Evolutionary conservation across 1,140 invertebrate genomes (phyloP), one percentile per base, ranked within the genome.

Genomic region (Apis cerana): DNA sequence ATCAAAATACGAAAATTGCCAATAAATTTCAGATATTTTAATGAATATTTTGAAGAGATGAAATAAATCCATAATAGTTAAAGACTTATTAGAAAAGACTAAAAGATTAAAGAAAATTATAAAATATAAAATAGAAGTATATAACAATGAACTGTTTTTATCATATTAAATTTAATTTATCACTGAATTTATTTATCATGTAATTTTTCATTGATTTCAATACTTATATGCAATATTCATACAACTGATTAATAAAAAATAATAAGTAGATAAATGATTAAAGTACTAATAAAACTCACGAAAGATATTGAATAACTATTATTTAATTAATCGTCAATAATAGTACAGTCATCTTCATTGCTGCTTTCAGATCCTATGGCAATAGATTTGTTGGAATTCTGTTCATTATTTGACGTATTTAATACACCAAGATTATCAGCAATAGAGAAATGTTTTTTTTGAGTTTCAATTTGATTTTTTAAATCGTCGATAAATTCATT

Each of bases 301-400:
- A 48, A 65, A 54, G 1, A 9, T 65, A 17, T 15, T 58, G 17
- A n/a, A 54, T 48, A 50, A 68, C 11, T 69, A 59, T 59, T 23
- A n/a, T 71, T 81, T 74, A 43, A 82, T 85, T 85, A 87, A 83
- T 86, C 52, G 48, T 79, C 71, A 11, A 86, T 83, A 83, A 87
- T 87, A 59, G 85, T 72, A 86, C 80, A 87, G 17, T 86, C 85
- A 0, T 86, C 85, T 21, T 80, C 77, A 11, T 11, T 85, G 9
- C 13, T 75, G 12, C 19, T 69, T 48, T 58, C 23, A 43, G 17
- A 64, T 10, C 69, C 68, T 50, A 59, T 23, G 1, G 17, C 7
- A 13, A 19, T 48, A 54, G 48, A 83, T 65, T 23, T 62, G 19
- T 56, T 72, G 9, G 43, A 67, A 12, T 58, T 58, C n/a, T 21